Evolutionary conservation across 1,140 invertebrate genomes (phyloP).

Genomic region (Spodoptera frugiperda): DNA sequence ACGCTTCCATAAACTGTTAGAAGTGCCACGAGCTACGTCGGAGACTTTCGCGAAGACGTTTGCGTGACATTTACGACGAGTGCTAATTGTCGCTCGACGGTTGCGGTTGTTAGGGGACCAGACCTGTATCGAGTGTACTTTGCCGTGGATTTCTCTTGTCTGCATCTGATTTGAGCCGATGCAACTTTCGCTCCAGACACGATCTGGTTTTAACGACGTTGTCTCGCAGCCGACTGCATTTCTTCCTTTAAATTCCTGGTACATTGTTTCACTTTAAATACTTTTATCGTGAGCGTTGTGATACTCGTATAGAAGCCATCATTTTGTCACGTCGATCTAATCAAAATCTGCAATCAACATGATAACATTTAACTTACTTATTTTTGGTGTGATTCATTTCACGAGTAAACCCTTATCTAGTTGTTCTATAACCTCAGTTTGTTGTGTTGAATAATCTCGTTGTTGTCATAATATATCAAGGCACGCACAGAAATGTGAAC

Average conservation of each 20-base stretch:
- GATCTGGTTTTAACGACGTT: slow-evolving; percentile 65
- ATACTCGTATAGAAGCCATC: neutral
- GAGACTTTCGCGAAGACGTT: slow-evolving; percentile 52
- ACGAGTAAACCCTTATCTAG: neutral
- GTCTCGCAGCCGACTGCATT: slow-evolving; percentile 55
- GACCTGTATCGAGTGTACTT: slow-evolving; percentile 69
- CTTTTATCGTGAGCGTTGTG: slow-evolving; percentile 37
- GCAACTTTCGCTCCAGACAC: slow-evolving; percentile 75
- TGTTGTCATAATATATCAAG: slow-evolving; percentile 13
- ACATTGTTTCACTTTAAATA: slow-evolving; percentile 56
- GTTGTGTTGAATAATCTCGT: neutral
- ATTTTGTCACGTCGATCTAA: neutral
- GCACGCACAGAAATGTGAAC: slow-evolving; percentile 40
- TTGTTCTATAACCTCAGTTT: neutral
- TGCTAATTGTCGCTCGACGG: slow-evolving; percentile 72
- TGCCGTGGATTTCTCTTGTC: slow-evolving; percentile 70
- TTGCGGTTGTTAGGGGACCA: slow-evolving; percentile 67
- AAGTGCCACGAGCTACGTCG: slow-evolving; percentile 12
- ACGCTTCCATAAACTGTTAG: slow-evolving; percentile 28
- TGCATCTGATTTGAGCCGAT: slow-evolving; percentile 75
- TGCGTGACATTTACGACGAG: slow-evolving; percentile 76
- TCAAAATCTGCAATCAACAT: slow-evolving; percentile 7
- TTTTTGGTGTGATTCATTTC: neutral
- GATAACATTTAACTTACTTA: neutral
- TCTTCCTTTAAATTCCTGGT: slow-evolving; percentile 65